Percentiles rank a stretch among this genome's conserved stretches.
These are phyloP conservation scores for Coleophora flavipennella DNA, from an alignment of 2,888 invertebrate species.

Conservation along the genomic window DNA sequence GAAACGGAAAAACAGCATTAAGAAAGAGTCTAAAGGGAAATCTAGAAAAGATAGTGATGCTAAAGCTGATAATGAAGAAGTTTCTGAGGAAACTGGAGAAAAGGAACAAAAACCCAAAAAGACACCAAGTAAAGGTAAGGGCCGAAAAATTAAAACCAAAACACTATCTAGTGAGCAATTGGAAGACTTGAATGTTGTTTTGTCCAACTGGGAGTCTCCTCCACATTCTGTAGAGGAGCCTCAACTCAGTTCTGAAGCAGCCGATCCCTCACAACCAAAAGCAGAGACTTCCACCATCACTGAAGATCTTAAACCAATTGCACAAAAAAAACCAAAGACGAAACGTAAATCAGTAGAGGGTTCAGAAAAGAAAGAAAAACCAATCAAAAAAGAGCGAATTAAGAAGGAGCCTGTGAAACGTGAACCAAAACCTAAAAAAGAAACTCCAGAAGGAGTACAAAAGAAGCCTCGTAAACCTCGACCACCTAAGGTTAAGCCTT, in stretches of 20 bases:
- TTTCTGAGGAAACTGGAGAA: constrained; percentile 2
- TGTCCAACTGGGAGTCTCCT: constrained; percentile 55
- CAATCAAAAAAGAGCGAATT: constrained; percentile 23
- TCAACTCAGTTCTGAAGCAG: constrained; percentile 6
- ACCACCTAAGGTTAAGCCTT: constrained; percentile 35
- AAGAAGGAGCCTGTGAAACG: constrained; percentile 22
- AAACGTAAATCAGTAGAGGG: constrained; percentile 36
- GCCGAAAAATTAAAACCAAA: constrained; percentile 40
- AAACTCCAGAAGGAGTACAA: constrained; percentile 27
- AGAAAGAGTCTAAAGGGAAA: constrained; percentile 31
- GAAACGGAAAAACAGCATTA: constrained; percentile 34
- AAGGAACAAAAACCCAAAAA: constrained; percentile 14
- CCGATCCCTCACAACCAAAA: constrained; percentile 17
- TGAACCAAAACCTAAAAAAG: constrained; percentile 22
- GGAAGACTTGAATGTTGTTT: constrained; percentile 40
- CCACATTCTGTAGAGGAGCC: constrained; percentile 29
- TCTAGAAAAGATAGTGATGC: constrained; percentile 19
- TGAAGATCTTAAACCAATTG: constrained; percentile 8
- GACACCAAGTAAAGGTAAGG: constrained; percentile 3
- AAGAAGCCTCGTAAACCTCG: constrained; percentile 51
- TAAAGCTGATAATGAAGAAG: constrained; percentile 8
- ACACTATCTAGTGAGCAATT: constrained; percentile 48
- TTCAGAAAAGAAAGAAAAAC: constrained; percentile 31
- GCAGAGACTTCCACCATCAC: background rate
- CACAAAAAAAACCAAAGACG: constrained; percentile 38